Conservation (phyloP, 2,888 invertebrate genomes). For the Pseudococcus viburni region DNA sequence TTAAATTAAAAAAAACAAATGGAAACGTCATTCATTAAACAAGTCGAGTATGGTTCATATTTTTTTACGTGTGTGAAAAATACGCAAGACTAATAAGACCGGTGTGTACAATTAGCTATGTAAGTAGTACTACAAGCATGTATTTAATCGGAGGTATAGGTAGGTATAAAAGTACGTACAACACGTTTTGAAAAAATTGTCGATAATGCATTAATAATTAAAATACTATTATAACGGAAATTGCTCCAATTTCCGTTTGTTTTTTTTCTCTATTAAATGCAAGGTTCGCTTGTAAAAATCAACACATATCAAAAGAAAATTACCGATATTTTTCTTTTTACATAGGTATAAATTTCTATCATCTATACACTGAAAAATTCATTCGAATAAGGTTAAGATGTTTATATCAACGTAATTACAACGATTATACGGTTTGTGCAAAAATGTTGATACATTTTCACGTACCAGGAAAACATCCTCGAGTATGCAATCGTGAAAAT, state of each 20-base stretch:
- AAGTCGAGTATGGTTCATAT: not conserved
- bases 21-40: not conserved
- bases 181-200: conserved; percentile 14
- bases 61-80: not conserved
- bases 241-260: not conserved
- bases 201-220: conserved; percentile 1
- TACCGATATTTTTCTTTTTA: not conserved
- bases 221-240: not conserved
- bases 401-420: too few relatives aligned
- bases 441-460: not conserved
- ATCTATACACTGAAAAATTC: not conserved
- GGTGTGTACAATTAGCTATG: not conserved
- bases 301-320: not conserved
- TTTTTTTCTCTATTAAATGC: not conserved
- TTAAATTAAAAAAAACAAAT: not conserved
- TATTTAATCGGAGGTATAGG: not conserved
- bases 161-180: not conserved
- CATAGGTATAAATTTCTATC: not conserved
- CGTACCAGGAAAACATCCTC: not conserved
- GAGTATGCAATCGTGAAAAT: not conserved
- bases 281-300: not conserved
- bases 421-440: too few relatives aligned
- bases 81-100: not conserved
- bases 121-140: not conserved
- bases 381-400: not conserved